These are phyloP conservation scores for Xylocampa areola DNA, from an alignment of 2,888 invertebrate species.

Conservation along the genomic window DNA sequence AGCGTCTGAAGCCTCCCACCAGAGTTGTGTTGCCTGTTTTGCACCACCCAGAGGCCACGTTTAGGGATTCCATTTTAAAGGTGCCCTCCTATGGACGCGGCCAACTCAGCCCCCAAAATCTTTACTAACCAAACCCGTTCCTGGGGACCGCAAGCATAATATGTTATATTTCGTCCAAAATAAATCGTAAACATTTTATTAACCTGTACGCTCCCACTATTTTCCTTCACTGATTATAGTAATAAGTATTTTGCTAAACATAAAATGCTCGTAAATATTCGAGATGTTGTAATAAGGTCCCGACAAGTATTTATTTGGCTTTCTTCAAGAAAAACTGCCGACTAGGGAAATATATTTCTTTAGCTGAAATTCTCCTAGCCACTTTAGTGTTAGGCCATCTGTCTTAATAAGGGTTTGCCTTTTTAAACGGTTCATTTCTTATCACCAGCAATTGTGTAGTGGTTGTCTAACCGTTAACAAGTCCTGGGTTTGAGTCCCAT, in stretches of 20 bases:
- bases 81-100: too few relatives aligned
- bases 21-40: too few relatives aligned
- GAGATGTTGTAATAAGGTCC: slow-evolving; percentile 28
- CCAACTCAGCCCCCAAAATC: too few relatives aligned
- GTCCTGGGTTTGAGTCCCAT: too few relatives aligned
- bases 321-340: slow-evolving; percentile 17
- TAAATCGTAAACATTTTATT: slow-evolving; percentile 18
- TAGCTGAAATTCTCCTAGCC: neutral
- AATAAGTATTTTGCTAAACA: slow-evolving; percentile 33
- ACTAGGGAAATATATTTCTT: slow-evolving; percentile 36
- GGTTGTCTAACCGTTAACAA: too few relatives aligned
- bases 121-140: too few relatives aligned
- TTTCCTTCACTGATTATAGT: slow-evolving; percentile 4
- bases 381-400: slow-evolving; percentile 6
- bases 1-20: too few relatives aligned
- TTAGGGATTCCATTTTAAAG: too few relatives aligned
- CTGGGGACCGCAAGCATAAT: neutral
- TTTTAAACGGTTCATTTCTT: slow-evolving; percentile 15
- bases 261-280: slow-evolving; percentile 36
- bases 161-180: neutral
- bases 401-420: slow-evolving; percentile 19
- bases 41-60: too few relatives aligned
- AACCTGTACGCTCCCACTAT: slow-evolving; percentile 16
- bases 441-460: too few relatives aligned
- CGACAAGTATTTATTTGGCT: slow-evolving; percentile 8